phyloP scores from a whole-genome alignment of 2,888 invertebrate species.

The Spicauda simplicius region DNA sequence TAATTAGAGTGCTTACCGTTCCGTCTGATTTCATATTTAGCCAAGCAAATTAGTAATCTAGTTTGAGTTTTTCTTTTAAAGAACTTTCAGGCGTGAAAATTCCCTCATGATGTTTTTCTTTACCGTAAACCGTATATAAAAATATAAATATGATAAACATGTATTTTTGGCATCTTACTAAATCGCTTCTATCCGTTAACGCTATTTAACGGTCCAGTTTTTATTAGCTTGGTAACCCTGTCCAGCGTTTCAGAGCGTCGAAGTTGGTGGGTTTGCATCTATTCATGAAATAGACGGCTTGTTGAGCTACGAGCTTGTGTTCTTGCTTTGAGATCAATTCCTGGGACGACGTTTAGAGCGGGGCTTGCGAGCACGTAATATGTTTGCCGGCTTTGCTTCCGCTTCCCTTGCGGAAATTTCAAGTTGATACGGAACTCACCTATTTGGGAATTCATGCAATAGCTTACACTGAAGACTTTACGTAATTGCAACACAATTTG shows the following conservation, averaged over 20 bases:
- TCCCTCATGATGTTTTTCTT: too few relatives aligned
- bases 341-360: slow-evolving; percentile 31
- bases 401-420: slow-evolving; percentile 16
- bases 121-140: too few relatives aligned
- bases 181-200: too few relatives aligned
- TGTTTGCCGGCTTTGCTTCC: slow-evolving; percentile 28
- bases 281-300: slow-evolving; percentile 44
- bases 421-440: slow-evolving; percentile 7
- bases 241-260: slow-evolving; percentile 33
- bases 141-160: too few relatives aligned
- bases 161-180: too few relatives aligned
- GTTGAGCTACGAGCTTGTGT: slow-evolving; percentile 37
- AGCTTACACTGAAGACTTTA: background rate
- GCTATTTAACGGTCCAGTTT: too few relatives aligned
- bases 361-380: slow-evolving; percentile 24
- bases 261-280: slow-evolving; percentile 45
- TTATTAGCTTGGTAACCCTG: background rate
- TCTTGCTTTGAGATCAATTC: slow-evolving; percentile 35
- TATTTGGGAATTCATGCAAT: slow-evolving; percentile 16
- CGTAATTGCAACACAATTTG: background rate
- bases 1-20: too few relatives aligned
- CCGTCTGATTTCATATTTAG: too few relatives aligned
- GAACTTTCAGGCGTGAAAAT: too few relatives aligned
- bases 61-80: too few relatives aligned
- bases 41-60: too few relatives aligned